Conservation (phyloP, 2,888 invertebrate genomes). For the Selenia dentaria region DNA sequence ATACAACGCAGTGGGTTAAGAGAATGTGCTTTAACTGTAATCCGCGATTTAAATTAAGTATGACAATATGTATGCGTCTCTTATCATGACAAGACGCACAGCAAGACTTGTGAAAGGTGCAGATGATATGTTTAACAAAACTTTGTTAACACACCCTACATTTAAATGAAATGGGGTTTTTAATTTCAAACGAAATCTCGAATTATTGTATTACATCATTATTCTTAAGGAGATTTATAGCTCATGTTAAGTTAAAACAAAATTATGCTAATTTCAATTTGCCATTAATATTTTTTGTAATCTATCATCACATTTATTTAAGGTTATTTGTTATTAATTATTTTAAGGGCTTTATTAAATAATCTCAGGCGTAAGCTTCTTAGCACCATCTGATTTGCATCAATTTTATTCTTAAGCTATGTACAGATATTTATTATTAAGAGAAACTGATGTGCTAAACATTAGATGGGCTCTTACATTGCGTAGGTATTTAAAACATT, state of each 20-base stretch:
- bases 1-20: no score
- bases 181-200: slow-evolving; percentile 10
- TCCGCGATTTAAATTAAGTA: no score
- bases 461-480: slow-evolving; percentile 52
- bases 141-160: no score
- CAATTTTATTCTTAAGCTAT: slow-evolving; percentile 55
- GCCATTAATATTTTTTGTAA: slow-evolving; percentile 31
- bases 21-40: no score
- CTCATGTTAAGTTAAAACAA: slow-evolving; percentile 5
- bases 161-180: neutral
- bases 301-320: slow-evolving; percentile 28
- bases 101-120: no score
- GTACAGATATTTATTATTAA: slow-evolving; percentile 79
- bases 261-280: slow-evolving; percentile 29
- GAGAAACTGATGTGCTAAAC: slow-evolving; percentile 54
- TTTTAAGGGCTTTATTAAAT: slow-evolving; percentile 12
- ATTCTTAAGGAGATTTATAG: neutral
- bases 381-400: slow-evolving; percentile 38
- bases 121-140: no score
- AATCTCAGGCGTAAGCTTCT: slow-evolving; percentile 16
- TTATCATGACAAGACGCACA: no score
- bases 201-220: slow-evolving; percentile 1
- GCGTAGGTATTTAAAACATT: slow-evolving; percentile 54
- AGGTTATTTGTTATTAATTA: slow-evolving; percentile 20
- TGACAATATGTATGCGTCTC: no score